Base-by-base conservation (phyloP, 2,113 vertebrate genomes). In the Grallaria varia region DNA sequence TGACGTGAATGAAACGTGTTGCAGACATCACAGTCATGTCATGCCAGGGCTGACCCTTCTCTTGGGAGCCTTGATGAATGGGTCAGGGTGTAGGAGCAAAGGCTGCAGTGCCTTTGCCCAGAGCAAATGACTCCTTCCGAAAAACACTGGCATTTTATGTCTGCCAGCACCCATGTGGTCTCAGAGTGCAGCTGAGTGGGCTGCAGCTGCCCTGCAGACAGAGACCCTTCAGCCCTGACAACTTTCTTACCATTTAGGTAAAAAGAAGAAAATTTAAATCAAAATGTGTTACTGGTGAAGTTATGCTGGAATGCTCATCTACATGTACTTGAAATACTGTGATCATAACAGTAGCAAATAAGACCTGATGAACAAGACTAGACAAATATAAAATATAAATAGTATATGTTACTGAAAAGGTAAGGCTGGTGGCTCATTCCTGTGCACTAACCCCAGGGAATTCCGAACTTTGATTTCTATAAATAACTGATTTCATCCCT, bases 1-100 rank as follows among this genome's bases (percentile, higher is more conserved):
- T 30, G 50, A 66, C 0, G 0, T 25, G 19, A 80, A 23, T 6
- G 4, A 62, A 71, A 50, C 30, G 9, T 1, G 0, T 10, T 33
- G 15, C 18, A 67, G 30, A 9, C 17, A 21, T 14, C 33, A 47
- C 20, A 42, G 67, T 28, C 21, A 12, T 1, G 1, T 52, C 1
- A 1, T 55, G 18, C 22, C 37, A 40, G 40, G 22, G 40, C 22
- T 75, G 42, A 47, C 18, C 30, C 20, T 91, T 63, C 50, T 56
- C 24, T 35, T 47, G 13, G 13, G 9, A 56, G 59, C 37, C 31
- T 47, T 31, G 30, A 47, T 27, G 30, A 56, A 67, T 30, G 28
- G 5, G 1, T 52, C 4, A 5, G 31, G 31, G 35, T 76, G 17
- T 25, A 77, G 37, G 74, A 33, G 42, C 27, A 16, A 50, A 50